These are phyloP conservation scores for Gastrophysa polygoni DNA, from an alignment of 2,888 invertebrate genomes.

Conservation along the genomic window DNA sequence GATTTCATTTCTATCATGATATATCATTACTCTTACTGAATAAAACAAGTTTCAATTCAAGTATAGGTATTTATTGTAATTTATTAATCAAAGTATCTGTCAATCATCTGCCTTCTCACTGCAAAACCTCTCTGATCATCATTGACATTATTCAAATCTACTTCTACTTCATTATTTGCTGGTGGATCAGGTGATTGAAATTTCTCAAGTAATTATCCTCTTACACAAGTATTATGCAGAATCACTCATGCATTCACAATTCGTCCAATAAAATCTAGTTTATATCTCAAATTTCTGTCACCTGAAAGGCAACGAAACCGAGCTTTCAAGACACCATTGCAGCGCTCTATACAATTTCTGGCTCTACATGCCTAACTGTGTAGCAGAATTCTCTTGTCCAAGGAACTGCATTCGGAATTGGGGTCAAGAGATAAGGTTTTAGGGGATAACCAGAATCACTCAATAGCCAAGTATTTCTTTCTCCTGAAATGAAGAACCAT, in stretches of 20 bases:
- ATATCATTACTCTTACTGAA: neutral
- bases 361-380: conserved; percentile 1
- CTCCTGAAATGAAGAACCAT: neutral
- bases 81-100: neutral
- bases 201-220: neutral
- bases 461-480: conserved; percentile 1
- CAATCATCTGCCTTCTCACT: neutral
- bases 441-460: conserved; percentile 9
- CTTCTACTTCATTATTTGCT: conserved; percentile 2
- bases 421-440: conserved; percentile 28
- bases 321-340: conserved; percentile 6
- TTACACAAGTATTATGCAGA: conserved; percentile 7
- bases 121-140: conserved; percentile 3
- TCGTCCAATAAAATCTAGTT: neutral
- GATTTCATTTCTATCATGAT: neutral
- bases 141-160: conserved; percentile 4
- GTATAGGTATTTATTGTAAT: neutral
- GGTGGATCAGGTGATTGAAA: neutral
- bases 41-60: neutral
- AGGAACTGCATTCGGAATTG: conserved; percentile 20
- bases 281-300: conserved; percentile 1
- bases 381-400: neutral
- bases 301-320: too few species aligned
- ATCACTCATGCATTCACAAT: conserved; percentile 9
- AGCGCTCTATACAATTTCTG: conserved; percentile 2